Base-by-base conservation (phyloP, 1,140 invertebrate genomes). In the Zaprionus kolodkinae region DNA sequence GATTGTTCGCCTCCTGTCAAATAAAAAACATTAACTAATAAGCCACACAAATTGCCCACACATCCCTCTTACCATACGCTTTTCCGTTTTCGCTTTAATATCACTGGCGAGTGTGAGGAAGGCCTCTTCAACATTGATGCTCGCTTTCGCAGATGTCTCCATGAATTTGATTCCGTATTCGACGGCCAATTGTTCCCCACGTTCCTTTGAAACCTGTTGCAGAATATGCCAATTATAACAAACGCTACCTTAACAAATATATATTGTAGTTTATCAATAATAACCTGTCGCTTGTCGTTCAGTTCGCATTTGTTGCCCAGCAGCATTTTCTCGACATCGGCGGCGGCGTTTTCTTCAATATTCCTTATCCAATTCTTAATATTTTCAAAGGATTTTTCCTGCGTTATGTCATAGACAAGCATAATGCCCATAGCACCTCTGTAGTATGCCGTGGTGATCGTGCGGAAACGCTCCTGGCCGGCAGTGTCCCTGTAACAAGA, bases 311-410 rank as follows among this genome's bases (percentile, higher is more conserved):
- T 99, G 93, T 99, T 99, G 75, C 97, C 97, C 87, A 98, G 94
- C 72, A 98, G 95, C 97, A 99, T 99, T 93, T 98, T 98, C 92
- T 98, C 97, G 13, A 98, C 98, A 94, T 98, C 97, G 35, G 97
- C 96, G 35, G 97, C 97, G 21, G 97, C 97, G 93, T 97, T 97
- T 94, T 99, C 98, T 93, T 99, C 98, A 92, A 99, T 99, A 94
- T 99, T 99, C 91, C 98, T 94, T 82, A 99, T 97, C 99, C 99
- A 99, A 92, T 99, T 99, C 79, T 98, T 97, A 77, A 99, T 99
- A 93, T 99, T 99, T 92, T 99, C 98, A 94, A 99, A 99, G 82
- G 97, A 99, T 94, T 99, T 99, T 89, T 98, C 97, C 94, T 99
- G 98, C 57, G 98, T 99, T 76, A 99, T 98, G 93, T 99, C 99